Evolutionary conservation across 1,140 invertebrate genomes (phyloP), one percentile per base, ranked within the genome.

Genomic region (Brachystomella parvula): DNA sequence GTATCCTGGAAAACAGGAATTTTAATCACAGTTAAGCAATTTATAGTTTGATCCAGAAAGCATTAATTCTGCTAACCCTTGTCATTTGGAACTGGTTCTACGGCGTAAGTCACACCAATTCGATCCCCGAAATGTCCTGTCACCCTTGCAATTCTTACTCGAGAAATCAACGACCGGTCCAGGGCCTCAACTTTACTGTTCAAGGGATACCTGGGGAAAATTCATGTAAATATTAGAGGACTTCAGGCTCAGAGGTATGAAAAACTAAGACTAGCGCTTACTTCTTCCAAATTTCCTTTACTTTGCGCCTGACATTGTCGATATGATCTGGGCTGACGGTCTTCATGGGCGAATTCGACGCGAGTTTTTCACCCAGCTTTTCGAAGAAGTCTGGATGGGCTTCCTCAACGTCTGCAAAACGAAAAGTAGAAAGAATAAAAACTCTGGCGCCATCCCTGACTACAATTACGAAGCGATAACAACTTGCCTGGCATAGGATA

Each of bases 41-140:
- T 35, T 2, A 3, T n/a, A n/a, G n/a, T n/a, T n/a, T n/a, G n/a
- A n/a, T n/a, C n/a, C n/a, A n/a, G n/a, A n/a, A 35, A 35, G 2
- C n/a, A 12, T n/a, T n/a, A n/a, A n/a, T n/a, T n/a, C n/a, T n/a
- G n/a, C n/a, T n/a, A 15, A 61, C 32, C 59, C 3, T 6, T 12
- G 17, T 61, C 59, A 35, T 61, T 32, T 61, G 30, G 59, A 3
- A 21, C 33, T 15, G 57, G 57, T 26, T 59, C 57, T 9, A 29
- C 15, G 21, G 26, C 30, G 26, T 35, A 61, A n/a, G n/a, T 61
- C 12, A 61, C 26, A 24, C 39, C 19, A 39, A 61, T 39, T 21
- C 30, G 12, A 61, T 61, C 59, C 9, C 59, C 30, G 39, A 61
- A 2, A 12, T 15, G 12, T 15, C 6, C 30, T n/a, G 59, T 39